Evolutionary conservation across 2,888 invertebrate species (phyloP), one percentile per base, ranked within the genome.

Genomic region (Agrotis segetum): DNA sequence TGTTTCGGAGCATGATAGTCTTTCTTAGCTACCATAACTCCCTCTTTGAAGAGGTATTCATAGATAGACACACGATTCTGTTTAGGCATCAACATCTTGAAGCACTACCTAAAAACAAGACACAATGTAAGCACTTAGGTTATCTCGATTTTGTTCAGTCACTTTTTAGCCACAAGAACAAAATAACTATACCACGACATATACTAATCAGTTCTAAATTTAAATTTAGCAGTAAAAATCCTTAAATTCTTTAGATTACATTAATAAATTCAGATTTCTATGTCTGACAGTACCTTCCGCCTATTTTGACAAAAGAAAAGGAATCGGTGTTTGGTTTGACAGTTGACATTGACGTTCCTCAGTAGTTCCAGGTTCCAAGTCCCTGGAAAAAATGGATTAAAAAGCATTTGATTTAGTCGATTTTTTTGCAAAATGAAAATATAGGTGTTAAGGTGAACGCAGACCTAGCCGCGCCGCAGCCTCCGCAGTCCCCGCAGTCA

Each of bases 31-130:
- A 99, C 99, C 97, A 99, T 98, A 80, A 99, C 99, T 94, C 99
- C 99, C 96, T 99, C 99, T 94, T 99, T 99, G 95, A 99, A 99
- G 88, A 99, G 97, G 96, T 99, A 98, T 94, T 99, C 99, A 96
- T 99, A 99, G 94, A 99, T 99, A 88, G 98, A 97, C 87, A 99
- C 98, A 92, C 99, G 98, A 95, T 99, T 99, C 97, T 99, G 98
- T 97, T 99, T 99, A 90, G 99, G 99, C 99, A 99, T 99, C 99
- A 99, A 99, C 99, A 99, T 99, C 96, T 98, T 99, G 95, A 92
- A 86, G 88, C 89, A 88, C 90, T 92, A 91, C 92, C 95, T 94
- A 91, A 92, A 95, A 91, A 93, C 89, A 90, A 89, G 88, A 83
- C 83, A 84, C 84, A 86, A 83, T 85, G 85, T 83, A 85, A 82